Evolutionary conservation across 35 echinoderm and acorn worm species (phyloP).

Genomic region (Apostichopus japonicus): DNA sequence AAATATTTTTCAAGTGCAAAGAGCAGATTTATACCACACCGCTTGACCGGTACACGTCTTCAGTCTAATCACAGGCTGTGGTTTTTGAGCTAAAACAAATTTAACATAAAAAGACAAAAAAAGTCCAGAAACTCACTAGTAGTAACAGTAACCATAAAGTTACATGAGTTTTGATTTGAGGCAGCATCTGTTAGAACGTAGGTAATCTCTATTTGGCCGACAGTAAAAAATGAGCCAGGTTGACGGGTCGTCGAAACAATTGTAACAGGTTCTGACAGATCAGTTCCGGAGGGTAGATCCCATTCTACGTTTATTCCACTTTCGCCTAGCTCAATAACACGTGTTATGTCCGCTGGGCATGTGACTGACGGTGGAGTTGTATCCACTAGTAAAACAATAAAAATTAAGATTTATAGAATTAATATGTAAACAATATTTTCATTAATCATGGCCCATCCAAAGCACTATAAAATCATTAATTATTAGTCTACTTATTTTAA

Average conservation of each 20-base stretch:
- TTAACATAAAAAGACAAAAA: neutral
- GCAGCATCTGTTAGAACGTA: constrained; percentile 42
- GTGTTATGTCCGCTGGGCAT: constrained; percentile 10
- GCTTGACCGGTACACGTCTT: no score
- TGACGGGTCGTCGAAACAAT: neutral
- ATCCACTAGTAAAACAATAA: constrained; percentile 25
- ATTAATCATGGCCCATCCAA: neutral
- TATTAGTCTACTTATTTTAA: no score
- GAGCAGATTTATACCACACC: no score
- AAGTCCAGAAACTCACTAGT: constrained; percentile 14
- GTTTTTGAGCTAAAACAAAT: neutral
- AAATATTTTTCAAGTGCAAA: no score
- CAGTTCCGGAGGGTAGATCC: constrained; percentile 42
- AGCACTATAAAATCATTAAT: no score
- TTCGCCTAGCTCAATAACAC: constrained; percentile 31
- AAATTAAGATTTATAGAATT: neutral
- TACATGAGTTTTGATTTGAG: constrained; percentile 9
- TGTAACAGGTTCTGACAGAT: constrained; percentile 50
- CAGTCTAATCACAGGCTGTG: neutral
- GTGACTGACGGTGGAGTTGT: constrained; percentile 33
- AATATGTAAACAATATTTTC: neutral
- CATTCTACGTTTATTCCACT: constrained; percentile 25
- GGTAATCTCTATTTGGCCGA: constrained; percentile 20
- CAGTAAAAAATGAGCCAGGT: constrained; percentile 11
- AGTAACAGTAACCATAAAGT: constrained; percentile 16